These are phyloP conservation scores for Tiliacea citrago DNA, from an alignment of 2,888 invertebrate species.

Conservation along the genomic window DNA sequence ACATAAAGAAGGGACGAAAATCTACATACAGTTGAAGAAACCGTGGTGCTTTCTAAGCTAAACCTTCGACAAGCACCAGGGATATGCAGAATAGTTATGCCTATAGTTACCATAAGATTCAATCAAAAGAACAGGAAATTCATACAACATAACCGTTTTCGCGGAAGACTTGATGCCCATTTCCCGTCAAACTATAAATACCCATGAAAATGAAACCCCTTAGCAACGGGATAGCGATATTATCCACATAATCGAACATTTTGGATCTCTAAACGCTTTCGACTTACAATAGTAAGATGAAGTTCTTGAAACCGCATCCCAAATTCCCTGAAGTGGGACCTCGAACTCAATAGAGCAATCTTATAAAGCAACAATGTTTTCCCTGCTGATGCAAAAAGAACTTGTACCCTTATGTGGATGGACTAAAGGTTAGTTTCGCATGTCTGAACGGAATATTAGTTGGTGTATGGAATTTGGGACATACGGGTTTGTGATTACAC, in stretches of 20 bases:
- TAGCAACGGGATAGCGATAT: slow-evolving; percentile 28
- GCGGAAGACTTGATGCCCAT: slow-evolving; percentile 6
- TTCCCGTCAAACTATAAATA: background rate
- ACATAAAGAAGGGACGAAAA: background rate
- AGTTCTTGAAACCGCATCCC: slow-evolving; percentile 68
- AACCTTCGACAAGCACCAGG: background rate
- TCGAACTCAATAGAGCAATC: slow-evolving; percentile 71
- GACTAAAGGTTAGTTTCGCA: slow-evolving; percentile 41
- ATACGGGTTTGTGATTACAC: slow-evolving; percentile 56
- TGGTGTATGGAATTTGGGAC: slow-evolving; percentile 47
- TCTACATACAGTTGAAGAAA: background rate
- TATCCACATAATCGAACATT: slow-evolving; percentile 39
- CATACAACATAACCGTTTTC: slow-evolving; percentile 11
- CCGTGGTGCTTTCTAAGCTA: no score
- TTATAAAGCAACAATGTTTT: slow-evolving; percentile 67
- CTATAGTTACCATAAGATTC: background rate
- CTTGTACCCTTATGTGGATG: slow-evolving; percentile 4
- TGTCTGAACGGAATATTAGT: slow-evolving; percentile 17
- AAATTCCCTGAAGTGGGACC: slow-evolving; percentile 73
- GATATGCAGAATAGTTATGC: no score
- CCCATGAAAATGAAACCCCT: slow-evolving; percentile 14
- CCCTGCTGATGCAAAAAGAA: slow-evolving; percentile 12
- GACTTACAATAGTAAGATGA: slow-evolving; percentile 65
- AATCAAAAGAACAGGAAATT: slow-evolving; percentile 10
- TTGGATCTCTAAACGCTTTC: slow-evolving; percentile 51